phyloP scores from a whole-genome alignment of 2,888 invertebrate genomes.

The Periphyllus acericola region DNA sequence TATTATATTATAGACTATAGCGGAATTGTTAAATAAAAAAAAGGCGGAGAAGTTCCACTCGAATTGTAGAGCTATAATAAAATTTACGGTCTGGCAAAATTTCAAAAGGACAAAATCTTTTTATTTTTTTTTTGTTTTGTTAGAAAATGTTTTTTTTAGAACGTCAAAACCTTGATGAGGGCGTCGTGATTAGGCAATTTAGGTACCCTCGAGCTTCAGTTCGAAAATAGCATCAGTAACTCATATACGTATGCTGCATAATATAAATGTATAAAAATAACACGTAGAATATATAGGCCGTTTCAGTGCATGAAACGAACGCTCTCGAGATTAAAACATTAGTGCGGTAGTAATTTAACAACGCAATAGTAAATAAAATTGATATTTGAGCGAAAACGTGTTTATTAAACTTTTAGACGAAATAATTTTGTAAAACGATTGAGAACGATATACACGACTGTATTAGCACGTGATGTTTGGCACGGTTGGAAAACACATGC shows the following conservation, averaged over 20 bases:
- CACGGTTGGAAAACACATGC: conserved; percentile 2
- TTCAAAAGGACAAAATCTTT: conserved; percentile 53
- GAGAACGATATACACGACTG: conserved; percentile 1
- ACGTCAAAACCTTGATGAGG: conserved; percentile 50
- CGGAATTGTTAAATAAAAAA: conserved; percentile 45
- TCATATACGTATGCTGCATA: background rate
- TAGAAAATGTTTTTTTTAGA: conserved; percentile 56
- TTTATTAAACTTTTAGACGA: background rate
- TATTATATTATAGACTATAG: background rate
- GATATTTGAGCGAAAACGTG: background rate
- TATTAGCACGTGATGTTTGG: conserved; percentile 42
- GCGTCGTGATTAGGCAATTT: conserved; percentile 57
- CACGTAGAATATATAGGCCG: conserved; percentile 23
- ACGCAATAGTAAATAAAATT: background rate
- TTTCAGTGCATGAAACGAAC: background rate
- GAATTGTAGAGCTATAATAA: conserved; percentile 43
- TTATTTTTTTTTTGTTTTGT: conserved; percentile 24
- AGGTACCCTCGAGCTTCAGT: conserved; percentile 44
- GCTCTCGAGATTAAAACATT: background rate
- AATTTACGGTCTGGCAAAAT: conserved; percentile 51
- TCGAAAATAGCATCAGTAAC: conserved; percentile 44
- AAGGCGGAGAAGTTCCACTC: conserved; percentile 35
- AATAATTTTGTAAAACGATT: background rate
- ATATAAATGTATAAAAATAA: conserved; percentile 28
- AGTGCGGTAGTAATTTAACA: background rate